Evolutionary conservation across 1,140 invertebrate species (phyloP), one percentile per base, ranked within the genome.

Genomic region (Alviniconcha marisindica): DNA sequence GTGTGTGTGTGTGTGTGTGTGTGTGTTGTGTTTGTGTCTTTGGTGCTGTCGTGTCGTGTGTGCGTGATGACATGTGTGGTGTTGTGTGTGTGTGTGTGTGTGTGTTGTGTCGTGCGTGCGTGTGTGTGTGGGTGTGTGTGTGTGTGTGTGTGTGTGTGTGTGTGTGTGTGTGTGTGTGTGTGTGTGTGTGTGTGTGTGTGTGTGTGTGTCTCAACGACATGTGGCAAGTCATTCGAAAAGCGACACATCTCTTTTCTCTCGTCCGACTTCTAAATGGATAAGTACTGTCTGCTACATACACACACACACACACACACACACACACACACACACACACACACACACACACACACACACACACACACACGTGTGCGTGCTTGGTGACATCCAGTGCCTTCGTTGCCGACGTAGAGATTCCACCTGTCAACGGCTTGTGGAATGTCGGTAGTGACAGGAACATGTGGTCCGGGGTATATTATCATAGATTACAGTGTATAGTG

Each of bases 281-380:
- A 51, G 48, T 18, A 51, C 10, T n/a, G 31, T 36, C 31, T 36
- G 15, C 15, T 12, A 60, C 56, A 60, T 24, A 60, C 56, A 60
- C 56, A 60, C 56, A 60, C 56, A 60, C 56, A 60, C 56, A 60
- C 56, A 60, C 56, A 60, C 56, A 60, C 56, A 60, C 56, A 60
- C 56, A 60, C 56, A 60, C 14, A 60, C 56, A 60, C 56, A 60
- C 56, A 60, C 18, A 60, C 56, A 60, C 18, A 42, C 33, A 42
- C 28, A 73, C 28, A 10, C 69, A 73, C 33, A 10, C 28, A 33
- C 10, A 40, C 15, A 73, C 28, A 40, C 69, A 73, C 69, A 73
- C 33, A 73, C 28, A 42, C 69, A 73, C 69, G 36, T 31, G 18
- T 14, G 33, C 7, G 33, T 38, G 33, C 33, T 18, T 69, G 15